These are phyloP conservation scores for Drosophila sucinea DNA, from an alignment of 1,140 invertebrate species.

Conservation along the genomic window DNA sequence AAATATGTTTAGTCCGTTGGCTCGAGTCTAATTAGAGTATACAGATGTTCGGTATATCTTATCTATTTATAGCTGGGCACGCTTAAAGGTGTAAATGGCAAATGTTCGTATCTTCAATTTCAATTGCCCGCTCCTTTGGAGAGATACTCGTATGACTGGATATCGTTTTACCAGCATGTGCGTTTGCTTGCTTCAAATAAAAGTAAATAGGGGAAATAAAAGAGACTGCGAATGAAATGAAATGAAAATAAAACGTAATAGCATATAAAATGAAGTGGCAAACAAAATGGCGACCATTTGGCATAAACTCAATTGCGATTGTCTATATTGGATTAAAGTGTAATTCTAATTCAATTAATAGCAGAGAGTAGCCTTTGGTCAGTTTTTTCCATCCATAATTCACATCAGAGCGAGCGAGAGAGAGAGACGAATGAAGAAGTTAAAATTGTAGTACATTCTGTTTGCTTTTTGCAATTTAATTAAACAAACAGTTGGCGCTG, in stretches of 20 bases:
- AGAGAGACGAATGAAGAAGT: background rate
- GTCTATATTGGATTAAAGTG: conserved; percentile 64
- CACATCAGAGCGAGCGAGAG: conserved; percentile 15
- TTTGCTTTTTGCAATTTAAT: conserved; percentile 71
- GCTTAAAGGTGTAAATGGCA: conserved; percentile 24
- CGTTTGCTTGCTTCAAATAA: conserved; percentile 57
- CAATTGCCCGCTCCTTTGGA: conserved; percentile 50
- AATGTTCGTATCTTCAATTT: conserved; percentile 48
- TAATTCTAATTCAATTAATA: conserved; percentile 75
- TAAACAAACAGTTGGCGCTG: conserved; percentile 73
- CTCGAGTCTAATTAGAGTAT: conserved; percentile 46
- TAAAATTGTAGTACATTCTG: background rate
- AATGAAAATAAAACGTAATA: conserved; percentile 59
- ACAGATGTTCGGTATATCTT: conserved; percentile 20
- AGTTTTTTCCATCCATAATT: conserved; percentile 51
- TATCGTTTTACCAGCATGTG: conserved; percentile 33
- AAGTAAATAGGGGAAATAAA: conserved; percentile 58
- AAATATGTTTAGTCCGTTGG: conserved; percentile 38
- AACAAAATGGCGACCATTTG: conserved; percentile 64
- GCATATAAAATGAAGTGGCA: conserved; percentile 64
- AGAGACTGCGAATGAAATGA: conserved; percentile 20
- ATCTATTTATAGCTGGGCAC: conserved; percentile 44
- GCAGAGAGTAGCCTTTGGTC: conserved; percentile 12
- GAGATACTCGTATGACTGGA: background rate
- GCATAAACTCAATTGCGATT: conserved; percentile 28